Evolutionary conservation across 2,888 invertebrate genomes (phyloP).

Genomic region (Helicoverpa assulta): DNA sequence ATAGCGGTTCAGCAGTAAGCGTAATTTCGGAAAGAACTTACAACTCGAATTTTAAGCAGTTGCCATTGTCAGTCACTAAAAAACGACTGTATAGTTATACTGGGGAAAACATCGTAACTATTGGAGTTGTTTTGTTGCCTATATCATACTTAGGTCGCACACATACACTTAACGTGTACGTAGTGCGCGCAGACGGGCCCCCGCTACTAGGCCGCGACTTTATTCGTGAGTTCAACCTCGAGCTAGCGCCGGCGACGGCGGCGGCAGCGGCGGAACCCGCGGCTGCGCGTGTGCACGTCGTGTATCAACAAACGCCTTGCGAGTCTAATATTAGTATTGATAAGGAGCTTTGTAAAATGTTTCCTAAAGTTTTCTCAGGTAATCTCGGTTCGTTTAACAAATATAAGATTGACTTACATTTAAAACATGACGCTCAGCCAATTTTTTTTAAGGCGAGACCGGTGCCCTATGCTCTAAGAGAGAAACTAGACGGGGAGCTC

Average conservation of each 20-base stretch:
- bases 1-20: slow-evolving; percentile 27
- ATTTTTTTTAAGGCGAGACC: slow-evolving; percentile 37
- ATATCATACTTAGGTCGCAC: slow-evolving; percentile 10
- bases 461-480: slow-evolving; percentile 20
- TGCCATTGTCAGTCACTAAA: neutral
- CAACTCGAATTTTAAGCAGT: slow-evolving; percentile 1
- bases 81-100: slow-evolving; percentile 7
- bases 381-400: slow-evolving; percentile 7
- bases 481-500: no score
- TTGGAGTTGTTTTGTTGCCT: slow-evolving; percentile 1
- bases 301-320: slow-evolving; percentile 5
- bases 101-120: slow-evolving; percentile 6
- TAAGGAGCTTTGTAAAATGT: no score
- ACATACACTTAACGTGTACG: neutral
- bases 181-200: neutral
- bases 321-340: neutral
- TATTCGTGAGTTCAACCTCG: neutral
- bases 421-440: slow-evolving; percentile 13
- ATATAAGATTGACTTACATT: slow-evolving; percentile 6
- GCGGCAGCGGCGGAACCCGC: no score
- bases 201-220: slow-evolving; percentile 2
- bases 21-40: slow-evolving; percentile 3
- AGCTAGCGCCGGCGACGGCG: neutral
- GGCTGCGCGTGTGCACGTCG: neutral
- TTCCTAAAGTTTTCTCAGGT: slow-evolving; percentile 10